phyloP scores from a whole-genome alignment of 2,888 invertebrate genomes.

The Cotesia congregata region DNA sequence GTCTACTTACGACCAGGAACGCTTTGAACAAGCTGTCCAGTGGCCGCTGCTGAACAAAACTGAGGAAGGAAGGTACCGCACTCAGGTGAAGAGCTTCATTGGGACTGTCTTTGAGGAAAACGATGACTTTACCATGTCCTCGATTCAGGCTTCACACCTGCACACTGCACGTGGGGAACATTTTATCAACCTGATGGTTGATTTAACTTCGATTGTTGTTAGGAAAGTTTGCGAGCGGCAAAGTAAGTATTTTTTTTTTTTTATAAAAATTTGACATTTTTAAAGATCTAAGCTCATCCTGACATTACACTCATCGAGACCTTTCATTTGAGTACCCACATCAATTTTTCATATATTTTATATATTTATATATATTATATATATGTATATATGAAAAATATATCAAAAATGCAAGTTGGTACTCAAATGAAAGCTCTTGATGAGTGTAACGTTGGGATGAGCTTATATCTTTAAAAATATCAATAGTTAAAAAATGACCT shows the following conservation, averaged over 20 bases:
- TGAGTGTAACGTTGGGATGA: no score
- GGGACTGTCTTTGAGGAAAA: slow-evolving; percentile 58
- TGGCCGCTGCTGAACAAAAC: slow-evolving; percentile 66
- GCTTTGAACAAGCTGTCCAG: slow-evolving; percentile 56
- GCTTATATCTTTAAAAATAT: no score
- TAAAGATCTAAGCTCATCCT: no score
- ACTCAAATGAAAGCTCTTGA: no score
- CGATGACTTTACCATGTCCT: slow-evolving; percentile 57
- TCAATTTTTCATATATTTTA: no score
- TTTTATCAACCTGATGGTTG: background rate
- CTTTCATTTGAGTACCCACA: no score
- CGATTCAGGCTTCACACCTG: background rate
- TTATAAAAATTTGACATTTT: no score
- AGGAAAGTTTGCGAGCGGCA: background rate
- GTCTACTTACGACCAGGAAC: slow-evolving; percentile 59
- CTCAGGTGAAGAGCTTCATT: slow-evolving; percentile 59
- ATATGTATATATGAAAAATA: no score
- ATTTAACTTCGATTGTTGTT: background rate
- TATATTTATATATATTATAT: no score
- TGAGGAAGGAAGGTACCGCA: slow-evolving; percentile 63
- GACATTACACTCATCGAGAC: no score
- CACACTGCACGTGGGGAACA: background rate
- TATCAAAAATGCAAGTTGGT: no score
- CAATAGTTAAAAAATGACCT: no score
- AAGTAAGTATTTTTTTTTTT: background rate